Evolutionary conservation across 2,797 vertebrate species (phyloP).

Genomic region (Prionace glauca): DNA sequence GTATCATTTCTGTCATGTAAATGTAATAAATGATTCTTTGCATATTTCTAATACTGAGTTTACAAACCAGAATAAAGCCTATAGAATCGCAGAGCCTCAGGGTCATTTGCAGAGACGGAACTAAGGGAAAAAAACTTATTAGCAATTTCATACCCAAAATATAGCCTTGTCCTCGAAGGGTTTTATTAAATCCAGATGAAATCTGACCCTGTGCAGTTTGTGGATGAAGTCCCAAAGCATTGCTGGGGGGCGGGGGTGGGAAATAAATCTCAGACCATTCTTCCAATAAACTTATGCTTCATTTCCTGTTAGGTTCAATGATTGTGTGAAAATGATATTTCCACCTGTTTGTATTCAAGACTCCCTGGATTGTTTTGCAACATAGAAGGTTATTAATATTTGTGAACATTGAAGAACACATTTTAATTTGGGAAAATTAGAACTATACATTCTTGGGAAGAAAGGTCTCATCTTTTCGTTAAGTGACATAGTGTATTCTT

Average conservation of each 20-base stretch:
- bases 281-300: conserved; percentile 8
- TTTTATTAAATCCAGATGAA: conserved; percentile 17
- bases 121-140: neutral
- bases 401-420: neutral
- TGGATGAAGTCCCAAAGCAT: conserved; percentile 21
- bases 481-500: neutral
- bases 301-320: neutral
- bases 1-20: conserved; percentile 23
- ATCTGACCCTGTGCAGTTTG: neutral
- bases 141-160: conserved; percentile 13
- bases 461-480: neutral
- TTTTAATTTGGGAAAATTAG: neutral
- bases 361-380: neutral
- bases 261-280: neutral
- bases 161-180: neutral
- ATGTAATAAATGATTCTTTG: conserved; percentile 28
- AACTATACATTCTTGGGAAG: neutral
- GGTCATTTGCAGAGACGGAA: neutral
- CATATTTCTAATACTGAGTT: conserved; percentile 28
- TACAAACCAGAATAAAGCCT: neutral
- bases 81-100: neutral
- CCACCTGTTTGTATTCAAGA: neutral
- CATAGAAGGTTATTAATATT: neutral
- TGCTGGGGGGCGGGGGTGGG: neutral
- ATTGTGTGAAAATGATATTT: conserved; percentile 11